Evolutionary conservation across 2,888 invertebrate genomes (phyloP), one percentile per base, ranked within the genome.

Genomic region (Scrobipalpa atriplicella): DNA sequence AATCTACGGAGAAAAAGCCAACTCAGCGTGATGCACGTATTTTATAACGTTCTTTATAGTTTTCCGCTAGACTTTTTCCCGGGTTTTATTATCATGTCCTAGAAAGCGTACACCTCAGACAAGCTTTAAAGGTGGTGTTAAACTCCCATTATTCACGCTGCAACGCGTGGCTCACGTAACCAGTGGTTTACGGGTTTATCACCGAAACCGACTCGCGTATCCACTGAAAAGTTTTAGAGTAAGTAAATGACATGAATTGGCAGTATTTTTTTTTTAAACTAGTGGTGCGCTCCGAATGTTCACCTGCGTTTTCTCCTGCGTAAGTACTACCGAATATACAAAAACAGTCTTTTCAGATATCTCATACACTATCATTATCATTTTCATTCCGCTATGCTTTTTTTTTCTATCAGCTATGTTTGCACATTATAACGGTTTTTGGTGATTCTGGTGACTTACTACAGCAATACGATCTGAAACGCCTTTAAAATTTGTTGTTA

Each of bases 71-170:
- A n/a, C 5, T 47, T 16, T n/a, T 56, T 13, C 7, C 47, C 21
- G 13, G 54, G 13, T 21, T 56, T 56, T 56, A 56, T 56, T 56
- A 56, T 21, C 54, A 21, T 13, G 54, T 56, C 21, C 21, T 56
- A 56, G 54, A 19, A 52, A 56, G 21, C 54, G 54, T 21, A 56
- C 21, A 56, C 54, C 54, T 56, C 54, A 56, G 19, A 56, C 54
- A 56, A 56, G 54, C 54, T 56, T 13, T 21, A 56, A 52, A 52
- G 19, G 21, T 21, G 11, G 54, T 19, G 9, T 54, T 54, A 54
- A 58, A 10, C 18, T 38, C 38, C 9, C 58, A 58, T 58, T 58
- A 58, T 29, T 58, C 58, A 58, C 16, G 38, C 38, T 38, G 36
- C 58, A 58, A 29, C 58, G 38, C 58, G 36, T 16, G 36, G 16